Base-by-base conservation (phyloP, 64 coral and sea anemone genomes). In the Pocillopora damicornis region DNA sequence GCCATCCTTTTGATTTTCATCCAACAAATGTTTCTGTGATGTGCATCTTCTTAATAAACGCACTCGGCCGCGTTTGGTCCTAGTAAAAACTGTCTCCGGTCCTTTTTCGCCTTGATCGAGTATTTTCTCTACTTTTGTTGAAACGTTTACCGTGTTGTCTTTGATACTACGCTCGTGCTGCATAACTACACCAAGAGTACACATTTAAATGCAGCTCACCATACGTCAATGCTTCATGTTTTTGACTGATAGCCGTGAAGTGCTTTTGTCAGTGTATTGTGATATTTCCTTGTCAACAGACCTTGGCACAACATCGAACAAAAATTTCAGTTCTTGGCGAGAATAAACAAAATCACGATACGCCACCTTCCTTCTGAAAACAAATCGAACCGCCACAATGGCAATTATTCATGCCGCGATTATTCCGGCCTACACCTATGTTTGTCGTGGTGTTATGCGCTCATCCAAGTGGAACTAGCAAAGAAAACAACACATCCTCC, bases 41-140 rank as follows among this genome's bases (percentile, higher is more conserved):
- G 81, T 72, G 26, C 20, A 22, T 57, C 81, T 71, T 84, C 81
- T 38, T 25, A 84, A 45, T 38, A 84, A 84, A 71, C 37, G 81
- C 0, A 35, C 64, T 11, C 38, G 37, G 18, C 3, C 56, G 18
- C 17, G 35, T 25, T 57, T 84, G 22, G 65, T 20, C 62, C 37
- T 84, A 16, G 17, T 57, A 69, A 69, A 69, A 13, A 18, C 5
- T 84, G 22, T 35, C 61, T 23, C 37, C 18, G 38, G 12, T 25
- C 67, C 67, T 72, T 84, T 38, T 11, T 38, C 35, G 23, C 18
- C 22, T 11, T 4, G 20, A 22, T 84, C 38, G 4, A 57, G 45
- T 84, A 11, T 37, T 15, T 13, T 9, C 34, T 57, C 63, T 13
- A 15, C 37, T 23, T 84, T 71, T 56, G 7, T 14, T 71, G 37